These are phyloP conservation scores for Lordiphosa mommai DNA, from an alignment of 1,140 invertebrate genomes.

Conservation along the genomic window DNA sequence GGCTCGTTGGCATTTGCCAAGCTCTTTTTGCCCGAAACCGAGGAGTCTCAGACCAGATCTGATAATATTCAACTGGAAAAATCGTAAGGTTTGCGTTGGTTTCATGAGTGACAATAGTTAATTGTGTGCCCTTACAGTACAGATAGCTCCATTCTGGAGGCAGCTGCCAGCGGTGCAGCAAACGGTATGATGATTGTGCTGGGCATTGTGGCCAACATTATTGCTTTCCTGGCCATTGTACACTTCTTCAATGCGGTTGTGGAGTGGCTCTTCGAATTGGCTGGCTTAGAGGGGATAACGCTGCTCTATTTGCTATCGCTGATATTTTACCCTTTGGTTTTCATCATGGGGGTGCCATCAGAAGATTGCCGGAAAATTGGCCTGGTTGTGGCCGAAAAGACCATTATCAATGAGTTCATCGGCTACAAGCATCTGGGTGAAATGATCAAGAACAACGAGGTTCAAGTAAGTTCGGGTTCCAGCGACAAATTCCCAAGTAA, in stretches of 20 bases:
- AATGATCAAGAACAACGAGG: slow-evolving; percentile 81
- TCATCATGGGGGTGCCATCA: slow-evolving; percentile 86
- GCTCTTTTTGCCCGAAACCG: slow-evolving; percentile 92
- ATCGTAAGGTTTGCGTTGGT: slow-evolving; percentile 81
- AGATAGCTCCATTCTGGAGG: slow-evolving; percentile 90
- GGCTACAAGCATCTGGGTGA: slow-evolving; percentile 88
- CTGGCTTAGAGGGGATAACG: slow-evolving; percentile 82
- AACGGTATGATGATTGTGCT: slow-evolving; percentile 88
- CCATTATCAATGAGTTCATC: slow-evolving; percentile 93
- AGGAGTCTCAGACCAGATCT: slow-evolving; percentile 85
- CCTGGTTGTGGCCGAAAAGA: slow-evolving; percentile 91
- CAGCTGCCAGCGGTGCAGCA: slow-evolving; percentile 90
- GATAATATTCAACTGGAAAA: slow-evolving; percentile 83
- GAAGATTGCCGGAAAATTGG: slow-evolving; percentile 88
- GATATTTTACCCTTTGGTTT: slow-evolving; percentile 90
- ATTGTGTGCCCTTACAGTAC: slow-evolving; percentile 80
- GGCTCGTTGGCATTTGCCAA: slow-evolving; percentile 93
- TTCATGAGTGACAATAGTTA: background rate
- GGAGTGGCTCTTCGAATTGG: slow-evolving; percentile 87
- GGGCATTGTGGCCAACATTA: slow-evolving; percentile 93
- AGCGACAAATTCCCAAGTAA: background rate
- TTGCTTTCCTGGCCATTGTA: slow-evolving; percentile 93
- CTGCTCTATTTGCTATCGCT: slow-evolving; percentile 87
- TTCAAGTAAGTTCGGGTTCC: slow-evolving; percentile 82
- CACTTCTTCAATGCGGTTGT: slow-evolving; percentile 89